Evolutionary conservation across 1,140 invertebrate genomes (phyloP), one percentile per base, ranked within the genome.

Genomic region (Nasonia longicornis): DNA sequence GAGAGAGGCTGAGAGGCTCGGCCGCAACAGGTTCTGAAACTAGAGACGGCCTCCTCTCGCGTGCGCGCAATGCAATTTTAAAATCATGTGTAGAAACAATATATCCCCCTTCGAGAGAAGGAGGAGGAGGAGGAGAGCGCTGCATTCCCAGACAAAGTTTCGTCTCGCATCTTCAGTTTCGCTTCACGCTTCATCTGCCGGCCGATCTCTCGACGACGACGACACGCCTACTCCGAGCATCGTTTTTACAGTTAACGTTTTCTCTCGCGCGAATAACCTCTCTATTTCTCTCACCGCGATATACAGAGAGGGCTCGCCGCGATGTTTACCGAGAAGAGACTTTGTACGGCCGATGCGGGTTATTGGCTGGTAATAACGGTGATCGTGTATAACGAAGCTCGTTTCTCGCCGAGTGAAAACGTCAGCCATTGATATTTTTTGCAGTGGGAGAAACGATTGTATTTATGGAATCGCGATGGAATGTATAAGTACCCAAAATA

Each of bases 121-220:
- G 16, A 29, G 1, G n/a, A 7, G 63, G 64, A 67, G 26, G 8
- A 67, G 31, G 14, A n/a, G 35, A 71, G 3, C 66, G 63, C 64
- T 38, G 69, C 74, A 81, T 77, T 81, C 35, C 12, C 58, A 77
- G 79, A 81, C 73, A 80, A 29, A 76, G 79, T 81, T 76, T 81
- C 79, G 79, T 81, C 66, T 75, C 71, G 73, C 76, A 76, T 82
- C 76, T 75, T 82, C 45, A 79, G 81, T 74, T 79, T 82, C 81
- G 45, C 74, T 74, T 83, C 64, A 80, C 67, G 78, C 77, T 83
- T 77, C 77, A 76, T 79, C 77, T 79, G 66, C 75, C 64, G 20
- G 71, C 29, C 52, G 16, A 22, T 67, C 42, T 76, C 66, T 58
- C 64, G n/a, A 64, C 69, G n/a, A 8, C 74, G 0, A 22, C 10